A percentile compares a stretch with the other conserved stretches of the same genome.
Conservation (phyloP, 2,113 vertebrate genomes). For the Burhinus oedicnemus region DNA sequence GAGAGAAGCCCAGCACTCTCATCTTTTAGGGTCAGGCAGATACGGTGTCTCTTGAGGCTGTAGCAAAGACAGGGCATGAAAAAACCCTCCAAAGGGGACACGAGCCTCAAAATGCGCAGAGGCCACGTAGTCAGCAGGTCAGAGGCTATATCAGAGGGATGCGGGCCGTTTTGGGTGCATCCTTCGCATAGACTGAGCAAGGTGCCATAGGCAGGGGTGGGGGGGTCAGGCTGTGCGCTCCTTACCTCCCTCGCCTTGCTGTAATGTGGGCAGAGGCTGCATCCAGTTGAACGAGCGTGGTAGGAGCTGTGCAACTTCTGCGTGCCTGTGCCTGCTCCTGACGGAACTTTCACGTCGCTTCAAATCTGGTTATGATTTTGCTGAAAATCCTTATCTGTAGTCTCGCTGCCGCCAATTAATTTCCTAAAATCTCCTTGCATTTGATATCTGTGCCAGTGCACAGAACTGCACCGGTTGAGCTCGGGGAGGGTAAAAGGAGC, state of each 20-base stretch:
- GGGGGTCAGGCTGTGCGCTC: neutral
- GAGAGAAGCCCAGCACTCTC: neutral
- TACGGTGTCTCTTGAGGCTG: neutral
- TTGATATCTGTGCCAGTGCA: neutral
- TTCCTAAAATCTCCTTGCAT: neutral
- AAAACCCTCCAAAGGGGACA: neutral
- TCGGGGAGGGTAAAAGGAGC: neutral
- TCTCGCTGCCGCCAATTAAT: neutral
- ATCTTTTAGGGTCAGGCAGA: neutral
- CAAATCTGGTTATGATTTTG: neutral
- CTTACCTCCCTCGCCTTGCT: neutral
- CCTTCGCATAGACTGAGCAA: neutral
- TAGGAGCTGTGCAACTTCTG: neutral
- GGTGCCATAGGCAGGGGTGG: neutral
- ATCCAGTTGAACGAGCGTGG: rapidly evolving
- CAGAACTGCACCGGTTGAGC: neutral
- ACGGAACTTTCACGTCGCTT: rapidly evolving
- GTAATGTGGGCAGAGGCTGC: neutral
- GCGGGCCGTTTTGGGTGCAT: rapidly evolving
- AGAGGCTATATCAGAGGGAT: neutral
- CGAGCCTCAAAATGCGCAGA: neutral
- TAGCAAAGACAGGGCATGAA: neutral
- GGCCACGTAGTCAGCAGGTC: neutral
- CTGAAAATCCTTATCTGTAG: neutral
- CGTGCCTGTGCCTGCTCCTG: neutral